These are phyloP conservation scores for Catotricha subobsoleta DNA, from an alignment of 2,888 invertebrate genomes.

Conservation along the genomic window DNA sequence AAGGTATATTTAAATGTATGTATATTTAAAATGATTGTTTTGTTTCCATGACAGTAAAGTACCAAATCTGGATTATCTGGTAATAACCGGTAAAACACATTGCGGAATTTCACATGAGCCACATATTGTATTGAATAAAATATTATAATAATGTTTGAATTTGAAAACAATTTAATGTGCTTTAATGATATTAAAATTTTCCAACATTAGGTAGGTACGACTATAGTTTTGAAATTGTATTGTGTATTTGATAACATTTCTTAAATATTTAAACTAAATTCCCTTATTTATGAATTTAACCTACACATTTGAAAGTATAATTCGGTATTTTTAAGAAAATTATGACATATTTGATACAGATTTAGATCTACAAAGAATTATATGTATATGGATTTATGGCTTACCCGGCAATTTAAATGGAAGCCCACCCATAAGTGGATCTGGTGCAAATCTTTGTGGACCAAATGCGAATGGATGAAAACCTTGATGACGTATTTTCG, in stretches of 20 bases:
- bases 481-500: conserved; percentile 75
- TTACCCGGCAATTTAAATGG: conserved; percentile 77
- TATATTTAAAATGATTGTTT: too few species aligned
- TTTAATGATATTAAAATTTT: background rate
- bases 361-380: background rate
- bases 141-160: background rate
- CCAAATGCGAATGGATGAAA: conserved; percentile 83
- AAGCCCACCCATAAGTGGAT: conserved; percentile 55
- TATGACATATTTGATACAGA: background rate
- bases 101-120: conserved; percentile 11
- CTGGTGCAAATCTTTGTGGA: conserved; percentile 62
- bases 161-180: background rate
- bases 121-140: conserved; percentile 4
- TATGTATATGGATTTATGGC: conserved; percentile 14
- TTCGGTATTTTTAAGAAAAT: background rate
- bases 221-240: too few species aligned
- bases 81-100: conserved; percentile 10
- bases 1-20: too few species aligned
- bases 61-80: conserved; percentile 11
- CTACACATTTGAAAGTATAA: too few species aligned
- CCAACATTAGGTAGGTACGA: background rate
- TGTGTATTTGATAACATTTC: too few species aligned
- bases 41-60: conserved; percentile 10
- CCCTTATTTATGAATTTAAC: too few species aligned
- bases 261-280: too few species aligned